Percentiles rank a stretch among this genome's conserved stretches.
These are phyloP conservation scores for Meiosimyza platycephala DNA, from an alignment of 2,888 invertebrate genomes.

Conservation along the genomic window DNA sequence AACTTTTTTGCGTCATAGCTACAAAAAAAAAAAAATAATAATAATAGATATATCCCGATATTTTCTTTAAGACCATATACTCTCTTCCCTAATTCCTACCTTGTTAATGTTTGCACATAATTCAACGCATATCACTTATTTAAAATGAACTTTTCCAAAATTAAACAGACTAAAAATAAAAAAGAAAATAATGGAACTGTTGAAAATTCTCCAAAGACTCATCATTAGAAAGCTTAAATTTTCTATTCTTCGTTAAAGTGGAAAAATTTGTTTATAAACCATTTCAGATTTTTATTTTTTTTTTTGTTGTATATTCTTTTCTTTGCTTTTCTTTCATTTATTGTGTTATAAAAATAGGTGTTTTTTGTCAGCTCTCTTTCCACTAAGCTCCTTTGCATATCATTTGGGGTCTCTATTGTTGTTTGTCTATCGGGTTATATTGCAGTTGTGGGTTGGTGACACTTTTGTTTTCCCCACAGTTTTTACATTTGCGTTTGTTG, in stretches of 20 bases:
- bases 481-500: background rate
- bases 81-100: no score
- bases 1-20: no score
- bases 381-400: conserved; percentile 25
- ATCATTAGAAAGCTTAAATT: conserved; percentile 25
- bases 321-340: background rate
- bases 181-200: background rate
- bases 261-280: background rate
- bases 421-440: background rate
- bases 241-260: background rate
- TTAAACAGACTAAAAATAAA: background rate
- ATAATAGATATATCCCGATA: no score
- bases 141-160: background rate
- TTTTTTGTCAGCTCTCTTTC: no score
- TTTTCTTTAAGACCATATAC: no score
- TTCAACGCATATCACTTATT: conserved; percentile 3
- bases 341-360: background rate
- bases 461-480: background rate
- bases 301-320: background rate
- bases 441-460: background rate
- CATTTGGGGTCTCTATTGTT: conserved; percentile 5
- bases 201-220: background rate
- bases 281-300: background rate
- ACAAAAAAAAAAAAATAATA: no score
- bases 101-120: conserved; percentile 15